Conservation (phyloP, 2,888 invertebrate species). For the Oscheius onirici region DNA sequence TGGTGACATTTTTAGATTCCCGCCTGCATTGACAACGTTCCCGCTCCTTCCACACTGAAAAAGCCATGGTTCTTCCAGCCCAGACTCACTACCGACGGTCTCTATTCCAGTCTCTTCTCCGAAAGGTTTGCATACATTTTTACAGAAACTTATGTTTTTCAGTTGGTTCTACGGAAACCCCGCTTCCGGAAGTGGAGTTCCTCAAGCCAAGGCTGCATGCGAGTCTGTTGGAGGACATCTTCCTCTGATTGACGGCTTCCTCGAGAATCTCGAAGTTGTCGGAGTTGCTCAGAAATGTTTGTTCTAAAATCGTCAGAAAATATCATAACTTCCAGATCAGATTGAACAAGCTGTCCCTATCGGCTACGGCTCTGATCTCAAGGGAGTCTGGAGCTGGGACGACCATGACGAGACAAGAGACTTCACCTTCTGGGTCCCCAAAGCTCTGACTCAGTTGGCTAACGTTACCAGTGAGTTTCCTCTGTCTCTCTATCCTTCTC, state of each 20-base stretch:
- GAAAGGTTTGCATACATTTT: background rate
- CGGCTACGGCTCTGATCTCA: background rate
- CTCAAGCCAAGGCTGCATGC: background rate
- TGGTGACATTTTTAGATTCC: background rate
- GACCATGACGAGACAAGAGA: background rate
- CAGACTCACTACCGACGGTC: background rate
- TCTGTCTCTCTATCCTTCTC: too few species aligned
- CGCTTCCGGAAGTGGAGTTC: background rate
- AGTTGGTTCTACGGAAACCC: conserved; percentile 16
- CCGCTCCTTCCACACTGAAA: background rate
- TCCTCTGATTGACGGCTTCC: background rate
- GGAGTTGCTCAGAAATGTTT: background rate
- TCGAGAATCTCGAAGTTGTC: conserved; percentile 11
- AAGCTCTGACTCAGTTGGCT: background rate
- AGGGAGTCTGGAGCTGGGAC: conserved; percentile 6
- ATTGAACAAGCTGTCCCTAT: background rate
- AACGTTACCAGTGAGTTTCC: background rate
- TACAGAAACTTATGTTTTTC: background rate
- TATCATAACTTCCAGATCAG: background rate
- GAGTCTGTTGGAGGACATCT: background rate
- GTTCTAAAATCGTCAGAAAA: background rate
- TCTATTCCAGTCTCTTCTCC: background rate
- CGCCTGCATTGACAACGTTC: background rate
- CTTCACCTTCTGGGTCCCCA: background rate
- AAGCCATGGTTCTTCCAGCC: background rate